Conservation (phyloP, 2,113 vertebrate species). For the Larimichthys polyactis region DNA sequence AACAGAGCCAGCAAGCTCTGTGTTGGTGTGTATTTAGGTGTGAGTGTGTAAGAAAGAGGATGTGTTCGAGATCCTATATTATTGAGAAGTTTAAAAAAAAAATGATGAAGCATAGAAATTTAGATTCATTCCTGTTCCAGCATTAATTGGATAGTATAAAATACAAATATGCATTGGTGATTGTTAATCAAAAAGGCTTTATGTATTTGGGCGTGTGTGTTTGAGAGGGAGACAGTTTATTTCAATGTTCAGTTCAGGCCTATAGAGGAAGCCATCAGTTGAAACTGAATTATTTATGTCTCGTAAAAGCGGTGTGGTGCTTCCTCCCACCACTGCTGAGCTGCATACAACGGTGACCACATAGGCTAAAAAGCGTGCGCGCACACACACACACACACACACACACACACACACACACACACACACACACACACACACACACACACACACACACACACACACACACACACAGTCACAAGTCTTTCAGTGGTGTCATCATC, state of each 20-base stretch:
- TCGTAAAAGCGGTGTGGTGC: constrained; percentile 27
- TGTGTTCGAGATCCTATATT: neutral
- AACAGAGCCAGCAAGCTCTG: constrained; percentile 2
- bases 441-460: neutral
- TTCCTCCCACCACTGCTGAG: constrained; percentile 10
- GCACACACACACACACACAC: neutral
- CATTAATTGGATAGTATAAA: neutral
- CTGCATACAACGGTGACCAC: constrained; percentile 26
- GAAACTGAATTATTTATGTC: constrained; percentile 63
- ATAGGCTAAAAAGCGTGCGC: neutral
- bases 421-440: neutral
- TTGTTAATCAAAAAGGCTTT: neutral
- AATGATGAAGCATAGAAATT: neutral
- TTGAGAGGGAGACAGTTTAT: neutral
- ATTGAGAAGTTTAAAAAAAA: neutral
- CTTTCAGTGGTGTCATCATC: neutral
- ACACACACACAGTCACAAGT: neutral
- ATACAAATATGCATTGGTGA: neutral
- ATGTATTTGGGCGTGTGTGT: constrained; percentile 17
- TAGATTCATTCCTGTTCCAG: neutral
- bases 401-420: too few species aligned
- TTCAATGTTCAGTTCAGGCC: constrained; percentile 18
- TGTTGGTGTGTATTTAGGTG: constrained; percentile 1
- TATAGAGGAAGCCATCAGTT: constrained; percentile 53
- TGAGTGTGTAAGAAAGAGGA: neutral